These are phyloP conservation scores for Erethizon dorsatum DNA, from an alignment of 2,797 vertebrate species.

Conservation along the genomic window DNA sequence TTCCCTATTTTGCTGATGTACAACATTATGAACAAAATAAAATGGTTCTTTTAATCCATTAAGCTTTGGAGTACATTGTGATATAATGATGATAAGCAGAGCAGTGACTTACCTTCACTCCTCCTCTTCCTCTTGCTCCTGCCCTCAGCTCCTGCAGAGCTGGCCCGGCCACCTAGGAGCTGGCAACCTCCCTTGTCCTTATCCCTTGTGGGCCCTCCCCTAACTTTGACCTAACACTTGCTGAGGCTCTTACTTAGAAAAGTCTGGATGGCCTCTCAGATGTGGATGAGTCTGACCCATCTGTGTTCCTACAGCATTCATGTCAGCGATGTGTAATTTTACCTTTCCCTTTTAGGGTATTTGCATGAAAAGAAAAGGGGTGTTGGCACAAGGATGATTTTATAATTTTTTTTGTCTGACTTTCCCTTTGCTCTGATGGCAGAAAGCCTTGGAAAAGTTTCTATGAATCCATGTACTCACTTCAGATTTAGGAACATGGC, in stretches of 20 bases:
- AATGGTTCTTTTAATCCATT: neutral
- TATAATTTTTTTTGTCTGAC: neutral
- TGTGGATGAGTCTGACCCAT: neutral
- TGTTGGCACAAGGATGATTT: neutral
- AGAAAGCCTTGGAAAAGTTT: slow-evolving; percentile 6
- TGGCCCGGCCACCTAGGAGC: neutral
- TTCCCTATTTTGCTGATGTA: slow-evolving; percentile 23
- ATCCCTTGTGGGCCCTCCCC: neutral
- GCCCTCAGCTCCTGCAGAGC: neutral
- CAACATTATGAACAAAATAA: neutral
- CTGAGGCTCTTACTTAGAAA: neutral
- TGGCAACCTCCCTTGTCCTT: neutral
- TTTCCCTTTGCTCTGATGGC: neutral
- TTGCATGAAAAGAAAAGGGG: neutral
- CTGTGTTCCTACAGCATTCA: neutral
- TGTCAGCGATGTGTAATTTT: neutral
- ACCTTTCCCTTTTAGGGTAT: neutral
- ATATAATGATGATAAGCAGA: neutral
- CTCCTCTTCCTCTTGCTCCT: neutral
- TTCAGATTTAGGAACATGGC: slow-evolving; percentile 44
- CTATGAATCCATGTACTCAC: neutral
- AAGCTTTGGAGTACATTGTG: neutral
- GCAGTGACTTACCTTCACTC: neutral
- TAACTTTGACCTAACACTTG: neutral
- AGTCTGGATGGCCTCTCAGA: neutral